Percentiles rank a stretch among this genome's conserved stretches.
These are phyloP conservation scores for Scopus umbretta DNA, from an alignment of 2,113 vertebrate species.

Conservation along the genomic window DNA sequence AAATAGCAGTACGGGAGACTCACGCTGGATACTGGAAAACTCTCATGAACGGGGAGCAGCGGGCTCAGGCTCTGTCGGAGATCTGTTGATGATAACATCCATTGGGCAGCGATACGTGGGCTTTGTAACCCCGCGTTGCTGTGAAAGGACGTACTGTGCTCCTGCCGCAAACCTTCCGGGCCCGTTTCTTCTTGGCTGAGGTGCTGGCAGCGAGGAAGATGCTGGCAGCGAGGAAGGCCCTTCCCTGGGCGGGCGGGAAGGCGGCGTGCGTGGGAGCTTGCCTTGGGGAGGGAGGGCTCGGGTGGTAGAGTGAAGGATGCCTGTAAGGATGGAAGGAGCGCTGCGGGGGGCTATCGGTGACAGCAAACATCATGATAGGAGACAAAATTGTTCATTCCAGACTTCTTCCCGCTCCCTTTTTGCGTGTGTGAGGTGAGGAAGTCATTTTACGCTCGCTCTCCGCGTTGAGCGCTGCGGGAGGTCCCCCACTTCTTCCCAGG, in stretches of 20 bases:
- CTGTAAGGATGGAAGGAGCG: neutral
- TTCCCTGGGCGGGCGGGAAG: neutral
- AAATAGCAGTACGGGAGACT: neutral
- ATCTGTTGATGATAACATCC: neutral
- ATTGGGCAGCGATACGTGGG: too few species aligned
- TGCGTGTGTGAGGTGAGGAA: too few species aligned
- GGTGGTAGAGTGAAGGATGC: neutral
- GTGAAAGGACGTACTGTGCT: neutral
- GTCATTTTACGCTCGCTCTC: neutral
- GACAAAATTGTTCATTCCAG: neutral
- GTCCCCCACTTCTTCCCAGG: neutral
- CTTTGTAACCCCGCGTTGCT: neutral
- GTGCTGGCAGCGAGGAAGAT: neutral
- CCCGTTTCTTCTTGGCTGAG: neutral
- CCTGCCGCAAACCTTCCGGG: neutral
- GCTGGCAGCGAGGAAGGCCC: neutral
- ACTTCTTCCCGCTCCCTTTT: fast-evolving
- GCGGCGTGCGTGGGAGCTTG: neutral
- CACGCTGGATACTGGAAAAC: neutral
- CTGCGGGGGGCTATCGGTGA: too few species aligned
- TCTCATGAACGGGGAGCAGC: fast-evolving
- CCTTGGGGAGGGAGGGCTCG: neutral
- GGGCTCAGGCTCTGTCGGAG: neutral
- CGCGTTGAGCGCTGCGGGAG: neutral
- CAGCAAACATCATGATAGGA: neutral